Percentiles rank a stretch among this genome's conserved stretches.
These are phyloP conservation scores for Anodontia alba DNA, from an alignment of 2,888 invertebrate species.

Conservation along the genomic window DNA sequence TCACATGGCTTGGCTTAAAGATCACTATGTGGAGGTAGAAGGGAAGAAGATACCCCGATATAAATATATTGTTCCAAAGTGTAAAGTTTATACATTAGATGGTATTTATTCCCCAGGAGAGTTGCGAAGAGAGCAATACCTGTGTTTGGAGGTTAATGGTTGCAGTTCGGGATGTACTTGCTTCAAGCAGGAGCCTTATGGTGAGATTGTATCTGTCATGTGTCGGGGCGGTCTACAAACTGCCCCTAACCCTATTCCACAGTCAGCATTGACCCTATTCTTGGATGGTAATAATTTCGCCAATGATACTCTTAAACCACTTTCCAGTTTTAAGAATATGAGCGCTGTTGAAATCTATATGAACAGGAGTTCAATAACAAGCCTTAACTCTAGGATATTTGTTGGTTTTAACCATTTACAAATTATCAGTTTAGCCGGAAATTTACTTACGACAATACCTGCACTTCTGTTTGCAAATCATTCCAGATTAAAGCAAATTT, in stretches of 20 bases:
- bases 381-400: constrained; percentile 21
- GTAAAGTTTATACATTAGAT: constrained; percentile 50
- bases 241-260: constrained; percentile 42
- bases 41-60: constrained; percentile 23
- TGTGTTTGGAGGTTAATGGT: constrained; percentile 44
- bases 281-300: constrained; percentile 58
- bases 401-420: constrained; percentile 34
- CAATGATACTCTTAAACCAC: constrained; percentile 7
- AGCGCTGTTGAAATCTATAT: constrained; percentile 53
- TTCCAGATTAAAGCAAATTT: constrained; percentile 30
- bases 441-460: constrained; percentile 29
- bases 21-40: constrained; percentile 25
- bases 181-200: constrained; percentile 34
- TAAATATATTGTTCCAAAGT: constrained; percentile 53
- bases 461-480: constrained; percentile 37
- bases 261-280: constrained; percentile 42
- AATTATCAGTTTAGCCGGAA: constrained; percentile 38
- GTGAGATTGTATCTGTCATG: constrained; percentile 30
- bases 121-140: constrained; percentile 48
- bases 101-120: constrained; percentile 30
- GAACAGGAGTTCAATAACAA: constrained; percentile 38
- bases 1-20: constrained; percentile 61
- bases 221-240: constrained; percentile 35
- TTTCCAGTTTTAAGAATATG: constrained; percentile 38
- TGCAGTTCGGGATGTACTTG: constrained; percentile 55